Conservation (phyloP, 2,888 invertebrate genomes). For the Drosophila mimica region DNA sequence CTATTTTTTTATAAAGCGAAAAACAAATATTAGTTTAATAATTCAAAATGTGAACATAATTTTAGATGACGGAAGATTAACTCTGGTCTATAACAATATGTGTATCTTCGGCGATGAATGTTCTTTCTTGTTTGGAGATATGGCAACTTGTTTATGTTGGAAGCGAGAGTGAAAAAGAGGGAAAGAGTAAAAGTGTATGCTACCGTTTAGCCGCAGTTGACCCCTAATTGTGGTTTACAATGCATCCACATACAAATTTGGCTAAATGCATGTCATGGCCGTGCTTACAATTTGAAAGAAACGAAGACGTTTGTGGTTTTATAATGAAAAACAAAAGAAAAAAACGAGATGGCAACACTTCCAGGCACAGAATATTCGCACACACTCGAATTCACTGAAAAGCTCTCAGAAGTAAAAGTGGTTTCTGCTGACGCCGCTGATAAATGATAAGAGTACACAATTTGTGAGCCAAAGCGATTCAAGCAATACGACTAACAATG, state of each 20-base stretch:
- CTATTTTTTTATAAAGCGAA: not conserved
- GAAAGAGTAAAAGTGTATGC: conserved; percentile 19
- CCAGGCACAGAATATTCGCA: conserved; percentile 29
- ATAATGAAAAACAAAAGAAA: conserved; percentile 28
- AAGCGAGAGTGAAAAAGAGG: conserved; percentile 40
- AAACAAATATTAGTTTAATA: not conserved
- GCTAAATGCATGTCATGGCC: conserved; percentile 15
- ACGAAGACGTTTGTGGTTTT: conserved; percentile 1
- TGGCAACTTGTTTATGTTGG: conserved; percentile 37
- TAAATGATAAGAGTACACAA: conserved; percentile 57
- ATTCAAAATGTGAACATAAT: not conserved
- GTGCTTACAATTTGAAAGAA: conserved; percentile 1
- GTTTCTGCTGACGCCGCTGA: conserved; percentile 60
- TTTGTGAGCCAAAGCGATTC: conserved; percentile 24
- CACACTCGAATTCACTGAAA: conserved; percentile 28
- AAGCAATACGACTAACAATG: conserved; percentile 1
- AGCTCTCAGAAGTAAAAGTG: conserved; percentile 53
- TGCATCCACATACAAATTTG: not conserved
- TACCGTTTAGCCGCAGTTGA: conserved; percentile 11
- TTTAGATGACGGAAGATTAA: not conserved
- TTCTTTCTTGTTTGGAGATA: conserved; percentile 20
- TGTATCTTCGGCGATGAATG: not conserved
- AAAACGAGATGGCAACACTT: conserved; percentile 54
- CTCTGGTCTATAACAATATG: not conserved
- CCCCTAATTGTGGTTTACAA: conserved; percentile 8